Conservation (phyloP, 1,140 invertebrate species). For the Wiebesia pumilae region DNA sequence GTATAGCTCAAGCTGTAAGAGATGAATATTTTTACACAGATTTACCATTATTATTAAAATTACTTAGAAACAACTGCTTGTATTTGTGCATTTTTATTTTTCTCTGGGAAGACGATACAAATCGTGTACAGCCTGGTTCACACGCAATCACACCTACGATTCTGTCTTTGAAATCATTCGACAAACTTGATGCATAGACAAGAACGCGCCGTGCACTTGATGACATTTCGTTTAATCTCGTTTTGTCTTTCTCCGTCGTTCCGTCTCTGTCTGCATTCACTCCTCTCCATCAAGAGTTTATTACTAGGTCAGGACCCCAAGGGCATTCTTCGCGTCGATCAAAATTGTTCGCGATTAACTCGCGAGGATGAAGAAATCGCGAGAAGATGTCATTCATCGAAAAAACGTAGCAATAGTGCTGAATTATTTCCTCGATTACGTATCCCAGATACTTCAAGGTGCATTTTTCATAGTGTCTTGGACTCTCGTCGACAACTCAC, state of each 20-base stretch:
- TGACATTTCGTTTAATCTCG: conserved; percentile 29
- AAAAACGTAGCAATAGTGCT: neutral
- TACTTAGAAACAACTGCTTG: too few relatives aligned
- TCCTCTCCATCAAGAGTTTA: conserved; percentile 5
- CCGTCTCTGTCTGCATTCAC: neutral
- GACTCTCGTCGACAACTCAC: neutral
- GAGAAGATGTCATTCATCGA: neutral
- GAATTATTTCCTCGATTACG: neutral
- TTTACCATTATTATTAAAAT: too few relatives aligned
- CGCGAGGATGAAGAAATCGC: neutral
- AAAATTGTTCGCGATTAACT: conserved; percentile 37
- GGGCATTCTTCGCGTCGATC: conserved; percentile 31
- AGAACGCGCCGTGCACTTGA: neutral
- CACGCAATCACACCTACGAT: neutral
- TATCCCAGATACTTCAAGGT: neutral
- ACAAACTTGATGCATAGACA: conserved; percentile 2
- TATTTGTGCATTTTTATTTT: neutral
- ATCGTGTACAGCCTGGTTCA: neutral
- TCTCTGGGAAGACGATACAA: neutral
- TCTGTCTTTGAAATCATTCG: conserved; percentile 5
- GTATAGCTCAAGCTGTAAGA: too few relatives aligned
- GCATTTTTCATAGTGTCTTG: neutral
- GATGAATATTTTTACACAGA: too few relatives aligned
- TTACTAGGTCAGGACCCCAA: conserved; percentile 31
- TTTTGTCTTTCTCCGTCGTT: neutral